A percentile compares a stretch with the other conserved stretches of the same genome.
phyloP scores from a whole-genome alignment of 1,140 invertebrate species.

The Oncopodura yosiiana region DNA sequence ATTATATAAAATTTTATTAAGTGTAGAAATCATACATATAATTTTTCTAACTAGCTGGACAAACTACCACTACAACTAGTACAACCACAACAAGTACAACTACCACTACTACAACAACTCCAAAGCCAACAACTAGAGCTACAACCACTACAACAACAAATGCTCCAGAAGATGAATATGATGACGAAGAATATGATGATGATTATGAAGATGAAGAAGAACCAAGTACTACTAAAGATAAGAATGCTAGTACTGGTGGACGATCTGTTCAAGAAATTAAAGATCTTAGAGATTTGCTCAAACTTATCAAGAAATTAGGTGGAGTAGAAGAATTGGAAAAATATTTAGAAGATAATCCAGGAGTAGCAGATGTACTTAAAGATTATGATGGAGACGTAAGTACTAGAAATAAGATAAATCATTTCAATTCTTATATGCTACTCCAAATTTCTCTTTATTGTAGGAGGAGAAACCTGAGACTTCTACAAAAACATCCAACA shows the following conservation, averaged over 20 bases:
- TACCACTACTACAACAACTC: constrained; percentile 46
- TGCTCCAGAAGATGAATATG: constrained; percentile 37
- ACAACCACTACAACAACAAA: constrained; percentile 34
- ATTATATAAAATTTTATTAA: too few relatives aligned
- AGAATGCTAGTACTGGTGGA: neutral
- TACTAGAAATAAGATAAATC: constrained; percentile 36
- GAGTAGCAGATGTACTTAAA: constrained; percentile 56
- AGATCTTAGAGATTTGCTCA: constrained; percentile 72
- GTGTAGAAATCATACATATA: constrained; percentile 21
- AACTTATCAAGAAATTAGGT: constrained; percentile 62
- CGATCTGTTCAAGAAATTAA: constrained; percentile 51
- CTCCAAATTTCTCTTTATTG: neutral
- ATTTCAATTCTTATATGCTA: neutral
- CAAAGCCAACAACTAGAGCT: constrained; percentile 40
- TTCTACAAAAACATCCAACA: neutral
- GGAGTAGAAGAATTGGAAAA: constrained; percentile 35
- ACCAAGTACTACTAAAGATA: constrained; percentile 19
- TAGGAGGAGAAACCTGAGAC: constrained; percentile 1
- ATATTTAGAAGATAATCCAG: constrained; percentile 34
- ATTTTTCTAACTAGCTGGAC: constrained; percentile 21
- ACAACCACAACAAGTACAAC: constrained; percentile 46
- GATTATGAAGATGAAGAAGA: constrained; percentile 57
- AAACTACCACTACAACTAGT: constrained; percentile 43
- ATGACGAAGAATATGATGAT: constrained; percentile 44
- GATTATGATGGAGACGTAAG: constrained; percentile 43